Conservation (phyloP, 2,888 invertebrate species). For the Baronia brevicornis region DNA sequence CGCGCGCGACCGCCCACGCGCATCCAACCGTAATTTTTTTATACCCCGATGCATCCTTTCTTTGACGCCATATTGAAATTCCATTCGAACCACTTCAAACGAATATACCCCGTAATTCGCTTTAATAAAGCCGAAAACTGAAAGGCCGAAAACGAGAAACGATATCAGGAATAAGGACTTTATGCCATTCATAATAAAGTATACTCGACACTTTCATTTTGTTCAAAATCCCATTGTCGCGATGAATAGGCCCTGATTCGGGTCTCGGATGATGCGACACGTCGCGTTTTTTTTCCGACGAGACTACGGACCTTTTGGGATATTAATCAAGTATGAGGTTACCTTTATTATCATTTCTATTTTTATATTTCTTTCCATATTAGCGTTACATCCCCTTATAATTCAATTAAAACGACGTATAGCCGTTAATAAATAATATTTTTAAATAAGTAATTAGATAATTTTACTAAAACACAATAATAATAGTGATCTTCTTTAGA, state of each 20-base stretch:
- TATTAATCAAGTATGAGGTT: constrained; percentile 48
- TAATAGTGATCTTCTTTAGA: too few species aligned
- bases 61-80: constrained; percentile 57
- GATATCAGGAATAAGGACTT: constrained; percentile 24
- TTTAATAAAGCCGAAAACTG: constrained; percentile 31
- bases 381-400: too few species aligned
- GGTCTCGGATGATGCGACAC: constrained; percentile 51
- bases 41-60: constrained; percentile 56
- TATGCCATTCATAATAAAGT: constrained; percentile 38
- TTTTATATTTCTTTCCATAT: too few species aligned
- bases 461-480: too few species aligned
- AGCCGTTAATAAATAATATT: too few species aligned
- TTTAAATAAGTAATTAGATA: too few species aligned
- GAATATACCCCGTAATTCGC: constrained; percentile 37
- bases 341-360: too few species aligned
- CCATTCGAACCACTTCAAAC: constrained; percentile 33
- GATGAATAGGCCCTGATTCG: constrained; percentile 56
- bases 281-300: constrained; percentile 47
- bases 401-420: too few species aligned
- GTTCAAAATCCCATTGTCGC: constrained; percentile 38
- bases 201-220: constrained; percentile 33
- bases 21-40: constrained; percentile 62
- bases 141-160: constrained; percentile 14
- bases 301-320: constrained; percentile 34
- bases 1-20: constrained; percentile 51